phyloP scores from a whole-genome alignment of 2,797 vertebrate species.

The Gymnoscopelus braueri region DNA sequence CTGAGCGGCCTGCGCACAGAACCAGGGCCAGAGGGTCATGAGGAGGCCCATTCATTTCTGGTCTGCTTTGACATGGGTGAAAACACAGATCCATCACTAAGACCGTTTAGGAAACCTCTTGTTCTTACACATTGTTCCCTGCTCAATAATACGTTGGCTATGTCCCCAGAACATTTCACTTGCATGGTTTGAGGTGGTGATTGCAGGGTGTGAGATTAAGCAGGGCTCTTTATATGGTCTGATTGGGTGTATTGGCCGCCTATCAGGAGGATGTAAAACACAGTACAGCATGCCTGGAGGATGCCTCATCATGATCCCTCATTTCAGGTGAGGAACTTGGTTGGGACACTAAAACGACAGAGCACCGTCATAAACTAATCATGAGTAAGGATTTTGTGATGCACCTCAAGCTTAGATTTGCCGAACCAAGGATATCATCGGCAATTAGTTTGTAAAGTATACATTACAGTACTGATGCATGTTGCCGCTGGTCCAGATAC shows the following conservation, averaged over 20 bases:
- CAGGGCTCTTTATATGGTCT: conserved; percentile 14
- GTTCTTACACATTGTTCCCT: conserved; percentile 63
- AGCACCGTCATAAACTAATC: too few relatives aligned
- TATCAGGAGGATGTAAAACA: conserved; percentile 22
- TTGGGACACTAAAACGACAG: conserved; percentile 6
- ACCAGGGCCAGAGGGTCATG: conserved; percentile 62
- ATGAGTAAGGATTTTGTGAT: too few relatives aligned
- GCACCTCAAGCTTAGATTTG: too few relatives aligned
- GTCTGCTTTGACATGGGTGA: conserved; percentile 60
- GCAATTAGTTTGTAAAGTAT: too few relatives aligned
- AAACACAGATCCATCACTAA: conserved; percentile 75
- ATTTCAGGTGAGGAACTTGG: conserved; percentile 5
- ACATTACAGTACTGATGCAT: too few relatives aligned
- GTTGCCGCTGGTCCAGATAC: not conserved
- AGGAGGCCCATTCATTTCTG: conserved; percentile 65
- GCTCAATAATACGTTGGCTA: conserved; percentile 45
- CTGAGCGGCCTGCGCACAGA: conserved; percentile 55
- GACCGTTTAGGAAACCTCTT: conserved; percentile 60
- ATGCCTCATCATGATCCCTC: not conserved
- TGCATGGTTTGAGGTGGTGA: conserved; percentile 22
- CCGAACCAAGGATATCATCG: too few relatives aligned
- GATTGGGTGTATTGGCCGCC: conserved; percentile 4
- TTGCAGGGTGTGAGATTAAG: conserved; percentile 5
- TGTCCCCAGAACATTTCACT: conserved; percentile 34
- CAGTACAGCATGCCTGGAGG: conserved; percentile 1